Conservation (phyloP, 2,797 vertebrate species). For the Morelia viridis region DNA sequence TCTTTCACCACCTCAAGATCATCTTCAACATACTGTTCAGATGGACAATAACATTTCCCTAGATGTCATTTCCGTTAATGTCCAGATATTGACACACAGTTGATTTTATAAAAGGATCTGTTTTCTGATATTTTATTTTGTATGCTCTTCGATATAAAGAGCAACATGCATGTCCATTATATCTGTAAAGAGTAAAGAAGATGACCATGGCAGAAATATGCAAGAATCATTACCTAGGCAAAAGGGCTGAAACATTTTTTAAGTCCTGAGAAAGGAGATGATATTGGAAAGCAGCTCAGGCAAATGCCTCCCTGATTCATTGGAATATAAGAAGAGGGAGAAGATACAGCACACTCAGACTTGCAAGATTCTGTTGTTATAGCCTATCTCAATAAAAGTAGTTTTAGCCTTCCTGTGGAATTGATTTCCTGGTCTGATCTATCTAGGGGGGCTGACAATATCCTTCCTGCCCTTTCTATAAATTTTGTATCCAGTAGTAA, state of each 20-base stretch:
- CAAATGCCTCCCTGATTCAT: too few species aligned
- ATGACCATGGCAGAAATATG: too few species aligned
- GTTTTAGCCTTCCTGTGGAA: not conserved
- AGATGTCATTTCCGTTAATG: not conserved
- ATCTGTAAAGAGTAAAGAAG: too few species aligned
- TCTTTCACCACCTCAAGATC: not conserved
- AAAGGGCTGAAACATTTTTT: too few species aligned
- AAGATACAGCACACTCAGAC: too few species aligned
- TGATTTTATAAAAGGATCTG: not conserved
- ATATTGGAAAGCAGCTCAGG: too few species aligned
- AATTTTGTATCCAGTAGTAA: not conserved
- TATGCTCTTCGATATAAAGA: not conserved
- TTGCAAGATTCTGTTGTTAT: too few species aligned
- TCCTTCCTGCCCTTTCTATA: not conserved
- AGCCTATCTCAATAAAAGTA: too few species aligned
- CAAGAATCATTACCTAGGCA: too few species aligned
- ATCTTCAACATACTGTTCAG: not conserved
- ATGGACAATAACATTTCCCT: not conserved
- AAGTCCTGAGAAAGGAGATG: too few species aligned
- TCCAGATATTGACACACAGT: not conserved
- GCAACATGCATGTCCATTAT: not conserved
- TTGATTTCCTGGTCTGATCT: not conserved
- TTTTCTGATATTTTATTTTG: not conserved
- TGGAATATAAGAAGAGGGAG: not conserved
- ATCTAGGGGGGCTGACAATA: too few species aligned